phyloP scores from a whole-genome alignment of 2,113 vertebrate genomes.

The Sceloporus tristichus region DNA sequence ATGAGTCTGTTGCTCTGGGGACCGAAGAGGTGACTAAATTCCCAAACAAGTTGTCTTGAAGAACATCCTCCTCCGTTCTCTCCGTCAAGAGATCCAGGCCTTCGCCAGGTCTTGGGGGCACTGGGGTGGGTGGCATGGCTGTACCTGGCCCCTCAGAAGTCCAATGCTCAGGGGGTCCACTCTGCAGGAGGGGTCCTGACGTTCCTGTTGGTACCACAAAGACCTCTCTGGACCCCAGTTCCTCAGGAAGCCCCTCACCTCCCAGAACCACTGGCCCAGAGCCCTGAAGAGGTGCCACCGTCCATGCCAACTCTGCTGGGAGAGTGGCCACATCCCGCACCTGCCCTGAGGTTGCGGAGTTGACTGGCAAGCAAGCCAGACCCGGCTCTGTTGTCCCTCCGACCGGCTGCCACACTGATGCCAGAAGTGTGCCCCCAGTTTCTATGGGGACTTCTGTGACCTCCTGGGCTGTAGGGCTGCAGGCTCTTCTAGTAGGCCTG shows the following conservation, averaged over 20 bases:
- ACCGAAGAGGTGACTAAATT: neutral
- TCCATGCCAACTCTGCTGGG: too few species aligned
- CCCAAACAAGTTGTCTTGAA: neutral
- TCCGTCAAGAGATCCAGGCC: neutral
- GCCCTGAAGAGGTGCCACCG: accelerated
- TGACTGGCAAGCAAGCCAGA: accelerated
- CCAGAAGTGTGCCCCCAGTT: too few species aligned
- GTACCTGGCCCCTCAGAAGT: accelerated
- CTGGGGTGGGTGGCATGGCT: too few species aligned
- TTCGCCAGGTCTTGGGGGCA: accelerated
- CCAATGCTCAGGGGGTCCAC: accelerated
- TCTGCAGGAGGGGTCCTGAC: accelerated
- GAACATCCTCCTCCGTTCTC: accelerated
- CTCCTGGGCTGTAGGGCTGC: neutral
- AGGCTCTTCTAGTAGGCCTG: accelerated
- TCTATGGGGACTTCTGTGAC: neutral
- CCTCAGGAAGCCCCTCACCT: accelerated
- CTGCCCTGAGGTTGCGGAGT: neutral
- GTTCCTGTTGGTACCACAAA: accelerated
- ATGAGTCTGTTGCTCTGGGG: neutral
- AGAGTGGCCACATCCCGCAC: neutral
- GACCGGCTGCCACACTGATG: neutral
- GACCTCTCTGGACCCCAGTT: neutral
- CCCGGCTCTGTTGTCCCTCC: accelerated
- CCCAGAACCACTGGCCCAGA: accelerated